Percentiles rank a stretch among this genome's conserved stretches.
phyloP scores from a whole-genome alignment of 2,113 vertebrate species.

The Ageneiosus marmoratus region DNA sequence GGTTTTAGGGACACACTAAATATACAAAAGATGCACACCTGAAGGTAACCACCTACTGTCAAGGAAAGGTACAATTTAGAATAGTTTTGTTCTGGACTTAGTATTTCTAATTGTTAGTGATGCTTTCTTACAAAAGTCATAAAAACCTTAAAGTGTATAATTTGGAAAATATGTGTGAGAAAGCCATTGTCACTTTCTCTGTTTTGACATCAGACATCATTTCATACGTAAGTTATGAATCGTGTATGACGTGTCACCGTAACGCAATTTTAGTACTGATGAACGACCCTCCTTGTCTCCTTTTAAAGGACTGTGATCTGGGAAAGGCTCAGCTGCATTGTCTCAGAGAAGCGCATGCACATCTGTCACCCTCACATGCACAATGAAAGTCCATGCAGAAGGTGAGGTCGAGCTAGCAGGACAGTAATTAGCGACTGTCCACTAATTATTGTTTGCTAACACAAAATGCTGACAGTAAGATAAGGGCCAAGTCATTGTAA shows the following conservation, averaged over 20 bases:
- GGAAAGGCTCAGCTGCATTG: slow-evolving; percentile 14
- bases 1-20: not conserved
- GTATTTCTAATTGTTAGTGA: not conserved
- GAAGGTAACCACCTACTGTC: not conserved
- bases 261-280: not conserved
- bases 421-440: not conserved
- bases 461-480: slow-evolving; percentile 28
- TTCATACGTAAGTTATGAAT: not conserved
- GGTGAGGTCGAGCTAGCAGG: slow-evolving; percentile 18
- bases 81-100: not conserved
- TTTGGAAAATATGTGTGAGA: not conserved
- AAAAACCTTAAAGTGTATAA: not conserved
- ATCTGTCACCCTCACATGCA: slow-evolving; percentile 31
- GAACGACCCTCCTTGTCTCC: not conserved
- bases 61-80: not conserved
- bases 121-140: not conserved
- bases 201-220: not conserved
- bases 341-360: slow-evolving; percentile 28
- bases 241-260: not conserved
- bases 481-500: slow-evolving; percentile 8
- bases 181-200: not conserved
- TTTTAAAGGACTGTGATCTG: not conserved
- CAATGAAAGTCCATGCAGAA: slow-evolving; percentile 25
- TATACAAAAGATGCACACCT: not conserved
- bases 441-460: slow-evolving; percentile 12